Evolutionary conservation across 2,113 vertebrate genomes (phyloP), one percentile per base, ranked within the genome.

Genomic region (Phasianus colchicus): DNA sequence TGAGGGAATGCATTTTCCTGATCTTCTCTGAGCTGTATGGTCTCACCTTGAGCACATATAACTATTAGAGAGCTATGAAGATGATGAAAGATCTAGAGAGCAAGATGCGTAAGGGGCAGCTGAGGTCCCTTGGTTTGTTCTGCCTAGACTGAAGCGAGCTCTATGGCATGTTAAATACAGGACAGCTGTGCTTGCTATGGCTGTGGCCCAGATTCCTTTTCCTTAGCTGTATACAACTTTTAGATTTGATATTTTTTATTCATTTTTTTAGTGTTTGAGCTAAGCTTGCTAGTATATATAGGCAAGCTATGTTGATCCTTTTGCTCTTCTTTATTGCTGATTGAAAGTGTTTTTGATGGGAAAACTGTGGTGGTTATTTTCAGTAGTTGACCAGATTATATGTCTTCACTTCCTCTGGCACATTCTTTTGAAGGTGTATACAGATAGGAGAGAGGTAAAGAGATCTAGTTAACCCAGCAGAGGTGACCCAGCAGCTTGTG

Each of bases 381-480:
- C 40, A 70, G 34, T 64, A 78, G 32, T 73, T 94, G 87, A 76
- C 78, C 63, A 73, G 67, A 63, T 85, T 66, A 72, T 9, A 19
- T 22, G 40, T 79, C 40, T 85, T 79, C 58, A 52, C 10, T 61
- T 92, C 58, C 84, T 89, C 63, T 91, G 74, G 82, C 38, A 69
- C 0, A 0, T 47, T 72, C 70, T 76, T 89, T 87, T 54, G 43
- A 54, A 54, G 69, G 52, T 63, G 11, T 83, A 43, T 54, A 79
- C 10, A 66, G n/a, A 65, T 10, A 72, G 32, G 22, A 84, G 27
- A 64, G 57, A 75, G 15, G 18, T 64, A 86, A 82, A 72, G 48
- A 61, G 79, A 73, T 27, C 75, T 80, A 66, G n/a, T 90, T 94
- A 92, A 94, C 64, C 48, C 67, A 65, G 43, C 29, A 57, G 79